Conservation (phyloP, 2,797 vertebrate genomes). For the Pseudocheirus occidentalis region DNA sequence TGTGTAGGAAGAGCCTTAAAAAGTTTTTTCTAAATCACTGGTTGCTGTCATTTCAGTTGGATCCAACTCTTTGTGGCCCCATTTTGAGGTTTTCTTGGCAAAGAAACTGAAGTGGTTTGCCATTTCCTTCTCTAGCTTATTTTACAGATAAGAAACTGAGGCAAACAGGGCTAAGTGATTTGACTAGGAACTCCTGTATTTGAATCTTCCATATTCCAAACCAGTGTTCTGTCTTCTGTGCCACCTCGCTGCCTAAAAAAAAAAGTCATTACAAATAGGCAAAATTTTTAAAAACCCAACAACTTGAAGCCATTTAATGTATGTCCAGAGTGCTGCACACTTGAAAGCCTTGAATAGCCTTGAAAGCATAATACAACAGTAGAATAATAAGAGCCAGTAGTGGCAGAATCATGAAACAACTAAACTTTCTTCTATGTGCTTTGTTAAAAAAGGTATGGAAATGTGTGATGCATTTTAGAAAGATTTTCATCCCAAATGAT, state of each 20-base stretch:
- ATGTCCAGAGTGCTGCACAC: neutral
- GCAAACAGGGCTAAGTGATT: neutral
- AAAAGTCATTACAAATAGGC: too few relatives aligned
- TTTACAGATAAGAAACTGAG: neutral
- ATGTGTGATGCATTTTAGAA: slow-evolving; percentile 46
- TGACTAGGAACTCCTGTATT: too few relatives aligned
- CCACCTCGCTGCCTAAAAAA: too few relatives aligned
- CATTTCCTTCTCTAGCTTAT: neutral
- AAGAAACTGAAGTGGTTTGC: neutral
- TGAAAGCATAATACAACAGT: neutral
- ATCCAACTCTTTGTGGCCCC: neutral
- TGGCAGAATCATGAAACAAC: neutral
- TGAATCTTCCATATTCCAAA: too few relatives aligned
- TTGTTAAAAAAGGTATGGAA: neutral
- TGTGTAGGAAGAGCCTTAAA: neutral
- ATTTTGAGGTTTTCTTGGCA: neutral
- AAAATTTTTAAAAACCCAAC: neutral
- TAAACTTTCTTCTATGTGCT: neutral
- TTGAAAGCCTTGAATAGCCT: neutral
- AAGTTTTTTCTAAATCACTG: neutral
- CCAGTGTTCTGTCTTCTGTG: too few relatives aligned
- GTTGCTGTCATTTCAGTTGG: neutral
- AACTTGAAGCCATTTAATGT: neutral
- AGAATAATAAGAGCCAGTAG: neutral
- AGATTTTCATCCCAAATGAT: slow-evolving; percentile 38